Evolutionary conservation across 2,888 invertebrate species (phyloP).

Genomic region (Drosophila bunnanda): DNA sequence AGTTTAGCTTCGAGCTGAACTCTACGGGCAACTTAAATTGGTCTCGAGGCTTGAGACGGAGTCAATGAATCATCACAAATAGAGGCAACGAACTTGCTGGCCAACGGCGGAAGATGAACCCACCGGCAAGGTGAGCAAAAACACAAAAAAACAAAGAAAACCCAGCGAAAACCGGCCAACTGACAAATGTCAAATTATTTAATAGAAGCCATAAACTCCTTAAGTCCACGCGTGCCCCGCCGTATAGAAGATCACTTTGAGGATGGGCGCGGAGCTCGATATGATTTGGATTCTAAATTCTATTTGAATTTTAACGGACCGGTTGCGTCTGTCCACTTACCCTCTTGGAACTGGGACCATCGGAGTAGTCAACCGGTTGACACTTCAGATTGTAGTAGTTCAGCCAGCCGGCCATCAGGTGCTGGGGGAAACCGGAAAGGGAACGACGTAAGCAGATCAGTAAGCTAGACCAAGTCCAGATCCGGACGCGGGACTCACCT

Average conservation of each 20-base stretch:
- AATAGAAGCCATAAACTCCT: slow-evolving; percentile 29
- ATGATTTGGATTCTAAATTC: slow-evolving; percentile 6
- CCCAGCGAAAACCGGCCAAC: slow-evolving; percentile 24
- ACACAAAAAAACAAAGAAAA: slow-evolving; percentile 8
- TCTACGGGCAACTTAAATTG: slow-evolving; percentile 37
- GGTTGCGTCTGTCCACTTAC: slow-evolving; percentile 86
- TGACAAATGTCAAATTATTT: slow-evolving; percentile 39
- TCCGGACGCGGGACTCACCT: slow-evolving; percentile 87
- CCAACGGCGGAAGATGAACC: slow-evolving; percentile 41
- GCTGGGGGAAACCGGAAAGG: slow-evolving; percentile 86
- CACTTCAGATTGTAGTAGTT: slow-evolving; percentile 95
- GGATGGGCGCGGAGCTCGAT: slow-evolving; percentile 17
- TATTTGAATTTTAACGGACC: slow-evolving; percentile 18
- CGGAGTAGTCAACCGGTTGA: slow-evolving; percentile 97
- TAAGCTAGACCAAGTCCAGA: background rate
- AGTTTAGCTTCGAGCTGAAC: slow-evolving; percentile 36
- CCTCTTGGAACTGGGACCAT: slow-evolving; percentile 92
- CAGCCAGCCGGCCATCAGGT: slow-evolving; percentile 96
- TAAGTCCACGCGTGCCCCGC: slow-evolving; percentile 28
- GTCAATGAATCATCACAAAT: slow-evolving; percentile 37
- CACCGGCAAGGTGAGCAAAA: slow-evolving; percentile 38
- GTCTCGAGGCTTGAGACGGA: slow-evolving; percentile 23
- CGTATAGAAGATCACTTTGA: slow-evolving; percentile 8
- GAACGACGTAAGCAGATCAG: background rate
- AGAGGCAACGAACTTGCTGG: slow-evolving; percentile 49